A percentile compares a stretch with the other conserved stretches of the same genome.
These are phyloP conservation scores for Tolypeutes matacus DNA, from an alignment of 2,797 vertebrate genomes.

Conservation along the genomic window DNA sequence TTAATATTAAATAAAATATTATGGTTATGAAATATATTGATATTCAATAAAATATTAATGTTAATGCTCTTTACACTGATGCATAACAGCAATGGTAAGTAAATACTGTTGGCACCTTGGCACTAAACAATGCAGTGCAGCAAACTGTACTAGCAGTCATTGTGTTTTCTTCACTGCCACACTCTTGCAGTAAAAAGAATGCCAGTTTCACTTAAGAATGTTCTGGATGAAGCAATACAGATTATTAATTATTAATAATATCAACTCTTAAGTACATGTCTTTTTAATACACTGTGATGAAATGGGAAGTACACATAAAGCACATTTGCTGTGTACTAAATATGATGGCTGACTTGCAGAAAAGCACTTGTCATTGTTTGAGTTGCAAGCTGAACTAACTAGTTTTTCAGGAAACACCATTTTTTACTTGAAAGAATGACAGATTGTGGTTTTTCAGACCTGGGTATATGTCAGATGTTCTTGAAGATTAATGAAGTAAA, in stretches of 20 bases:
- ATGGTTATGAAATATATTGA: too few relatives aligned
- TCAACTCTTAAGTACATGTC: not conserved
- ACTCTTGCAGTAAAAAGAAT: not conserved
- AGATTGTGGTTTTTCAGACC: slow-evolving; percentile 14
- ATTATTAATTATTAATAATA: slow-evolving; percentile 1
- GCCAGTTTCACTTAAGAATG: not conserved
- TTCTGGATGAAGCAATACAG: not conserved
- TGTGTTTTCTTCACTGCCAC: not conserved
- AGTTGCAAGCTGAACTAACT: not conserved
- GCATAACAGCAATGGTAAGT: not conserved
- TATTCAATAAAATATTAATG: too few relatives aligned
- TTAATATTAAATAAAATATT: too few relatives aligned
- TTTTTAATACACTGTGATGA: slow-evolving; percentile 23
- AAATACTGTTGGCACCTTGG: not conserved
- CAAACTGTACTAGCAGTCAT: not conserved
- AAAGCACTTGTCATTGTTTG: not conserved
- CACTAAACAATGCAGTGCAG: not conserved
- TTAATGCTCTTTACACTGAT: not conserved
- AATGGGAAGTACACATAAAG: not conserved
- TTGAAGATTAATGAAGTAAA: slow-evolving; percentile 40
- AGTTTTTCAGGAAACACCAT: slow-evolving; percentile 23
- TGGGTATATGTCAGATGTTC: not conserved
- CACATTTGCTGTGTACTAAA: not conserved
- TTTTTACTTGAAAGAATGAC: slow-evolving; percentile 34
- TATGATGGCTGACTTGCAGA: not conserved